Percentiles rank a stretch among this genome's conserved stretches.
phyloP scores from a whole-genome alignment of 2,797 vertebrate species.

The Vireo griseus region DNA sequence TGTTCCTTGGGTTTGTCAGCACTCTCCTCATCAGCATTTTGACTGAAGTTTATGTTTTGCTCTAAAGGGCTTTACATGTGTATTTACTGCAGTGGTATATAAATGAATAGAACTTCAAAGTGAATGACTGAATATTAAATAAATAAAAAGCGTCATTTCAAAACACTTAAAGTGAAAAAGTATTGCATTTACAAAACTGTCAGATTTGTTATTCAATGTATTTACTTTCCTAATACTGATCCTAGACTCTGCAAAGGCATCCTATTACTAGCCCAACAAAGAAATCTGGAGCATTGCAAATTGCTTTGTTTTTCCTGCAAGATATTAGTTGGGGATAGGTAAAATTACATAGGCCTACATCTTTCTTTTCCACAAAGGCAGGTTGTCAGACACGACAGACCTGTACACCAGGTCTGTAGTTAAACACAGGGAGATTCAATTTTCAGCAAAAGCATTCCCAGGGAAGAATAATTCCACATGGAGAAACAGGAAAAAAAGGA shows the following conservation, averaged over 20 bases:
- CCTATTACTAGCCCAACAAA: background rate
- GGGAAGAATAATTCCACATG: background rate
- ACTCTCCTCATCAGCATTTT: background rate
- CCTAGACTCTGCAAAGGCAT: background rate
- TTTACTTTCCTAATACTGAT: background rate
- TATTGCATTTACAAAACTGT: background rate
- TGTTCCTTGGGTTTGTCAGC: background rate
- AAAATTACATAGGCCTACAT: accelerated
- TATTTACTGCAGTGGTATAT: background rate
- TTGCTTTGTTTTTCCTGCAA: background rate
- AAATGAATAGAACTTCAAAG: background rate
- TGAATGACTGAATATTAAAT: background rate
- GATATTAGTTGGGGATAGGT: background rate
- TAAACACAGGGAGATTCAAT: background rate
- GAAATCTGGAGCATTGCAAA: background rate
- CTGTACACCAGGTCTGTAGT: background rate
- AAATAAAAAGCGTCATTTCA: background rate
- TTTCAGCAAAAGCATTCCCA: background rate
- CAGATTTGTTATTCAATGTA: background rate
- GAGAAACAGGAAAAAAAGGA: background rate
- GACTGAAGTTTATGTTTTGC: background rate
- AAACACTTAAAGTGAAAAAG: background rate
- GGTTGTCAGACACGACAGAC: background rate
- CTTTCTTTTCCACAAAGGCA: background rate
- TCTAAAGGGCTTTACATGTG: background rate